These are phyloP conservation scores for Coecobrya sp. DNA, from an alignment of 2,888 invertebrate genomes.

Conservation along the genomic window DNA sequence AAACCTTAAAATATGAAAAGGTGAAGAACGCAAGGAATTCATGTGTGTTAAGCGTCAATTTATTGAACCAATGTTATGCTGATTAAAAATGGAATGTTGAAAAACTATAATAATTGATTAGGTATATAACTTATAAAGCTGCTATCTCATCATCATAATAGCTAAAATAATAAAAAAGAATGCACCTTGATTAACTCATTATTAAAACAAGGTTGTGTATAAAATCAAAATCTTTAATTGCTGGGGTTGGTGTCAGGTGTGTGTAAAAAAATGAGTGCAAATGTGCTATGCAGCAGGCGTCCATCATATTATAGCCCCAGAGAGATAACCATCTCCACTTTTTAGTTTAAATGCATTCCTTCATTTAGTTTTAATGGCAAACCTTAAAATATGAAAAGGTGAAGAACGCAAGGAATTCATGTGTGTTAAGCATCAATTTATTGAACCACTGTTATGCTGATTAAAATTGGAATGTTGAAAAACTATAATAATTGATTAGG, in stretches of 20 bases:
- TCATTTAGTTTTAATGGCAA: neutral
- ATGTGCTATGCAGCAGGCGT: neutral
- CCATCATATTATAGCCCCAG: neutral
- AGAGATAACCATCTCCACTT: neutral
- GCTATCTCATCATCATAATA: too few relatives aligned
- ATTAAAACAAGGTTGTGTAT: neutral
- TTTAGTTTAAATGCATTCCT: too few relatives aligned
- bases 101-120: neutral
- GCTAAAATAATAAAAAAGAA: too few relatives aligned
- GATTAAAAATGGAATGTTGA: neutral
- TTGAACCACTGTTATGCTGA: neutral
- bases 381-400: neutral
- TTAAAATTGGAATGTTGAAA: neutral
- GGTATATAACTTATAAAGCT: neutral
- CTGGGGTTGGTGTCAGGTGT: too few relatives aligned
- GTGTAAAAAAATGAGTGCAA: too few relatives aligned
- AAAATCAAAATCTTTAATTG: conserved; percentile 14
- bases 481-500: neutral
- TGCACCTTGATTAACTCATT: too few relatives aligned
- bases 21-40: conserved; percentile 24
- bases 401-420: conserved; percentile 25
- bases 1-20: conserved; percentile 7
- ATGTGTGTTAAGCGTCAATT: neutral
- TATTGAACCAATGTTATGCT: neutral
- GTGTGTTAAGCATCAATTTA: neutral